A percentile compares a stretch with the other conserved stretches of the same genome.
Conservation (phyloP, 2,113 vertebrate species). For the Nibea coibor region DNA sequence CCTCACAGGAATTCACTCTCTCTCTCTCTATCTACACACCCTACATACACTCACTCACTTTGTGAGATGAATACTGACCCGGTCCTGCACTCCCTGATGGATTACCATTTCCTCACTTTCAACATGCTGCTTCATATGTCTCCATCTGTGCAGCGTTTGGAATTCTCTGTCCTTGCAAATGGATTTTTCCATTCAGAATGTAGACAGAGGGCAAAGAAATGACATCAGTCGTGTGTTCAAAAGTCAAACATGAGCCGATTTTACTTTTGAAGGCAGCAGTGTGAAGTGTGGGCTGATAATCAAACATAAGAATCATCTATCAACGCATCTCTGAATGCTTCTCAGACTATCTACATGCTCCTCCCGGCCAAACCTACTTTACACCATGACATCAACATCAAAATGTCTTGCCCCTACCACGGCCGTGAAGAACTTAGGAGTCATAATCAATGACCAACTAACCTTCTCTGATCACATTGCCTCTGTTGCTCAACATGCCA, state of each 20-base stretch:
- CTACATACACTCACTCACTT: neutral
- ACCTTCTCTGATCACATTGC: too few relatives aligned
- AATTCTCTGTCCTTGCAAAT: neutral
- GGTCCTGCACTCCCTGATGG: neutral
- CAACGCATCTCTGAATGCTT: too few relatives aligned
- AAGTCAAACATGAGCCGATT: neutral
- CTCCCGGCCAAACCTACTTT: too few relatives aligned
- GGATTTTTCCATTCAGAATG: neutral
- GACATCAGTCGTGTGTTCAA: neutral
- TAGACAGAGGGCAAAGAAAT: neutral
- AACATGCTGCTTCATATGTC: neutral
- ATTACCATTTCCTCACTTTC: constrained; percentile 6
- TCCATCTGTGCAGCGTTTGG: neutral
- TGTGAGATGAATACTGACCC: neutral
- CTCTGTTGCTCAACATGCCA: too few relatives aligned
- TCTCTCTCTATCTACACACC: neutral
- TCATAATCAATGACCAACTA: too few relatives aligned
- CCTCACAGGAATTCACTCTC: constrained; percentile 53
- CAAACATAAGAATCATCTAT: too few relatives aligned
- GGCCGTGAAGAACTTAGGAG: too few relatives aligned
- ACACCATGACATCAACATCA: too few relatives aligned
- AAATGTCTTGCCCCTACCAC: too few relatives aligned
- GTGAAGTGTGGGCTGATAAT: neutral
- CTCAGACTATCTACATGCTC: too few relatives aligned
- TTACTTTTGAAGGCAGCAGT: neutral